A percentile compares a stretch with the other conserved stretches of the same genome.
Conservation (phyloP, 2,888 invertebrate species). For the Galerucella calmariensis region DNA sequence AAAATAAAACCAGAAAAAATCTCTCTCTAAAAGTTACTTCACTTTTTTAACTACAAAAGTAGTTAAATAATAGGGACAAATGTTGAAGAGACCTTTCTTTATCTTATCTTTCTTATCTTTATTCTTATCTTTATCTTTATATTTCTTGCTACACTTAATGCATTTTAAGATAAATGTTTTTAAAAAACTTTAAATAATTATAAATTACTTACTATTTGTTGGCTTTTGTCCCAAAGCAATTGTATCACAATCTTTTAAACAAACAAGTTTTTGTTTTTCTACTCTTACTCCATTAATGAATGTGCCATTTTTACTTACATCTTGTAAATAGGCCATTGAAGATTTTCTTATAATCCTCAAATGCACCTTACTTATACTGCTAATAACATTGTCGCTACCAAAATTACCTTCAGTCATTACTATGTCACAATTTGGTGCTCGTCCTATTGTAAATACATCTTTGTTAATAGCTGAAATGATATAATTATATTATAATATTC, state of each 20-base stretch:
- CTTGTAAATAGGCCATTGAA: constrained; percentile 67
- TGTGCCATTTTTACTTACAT: constrained; percentile 86
- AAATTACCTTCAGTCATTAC: constrained; percentile 58
- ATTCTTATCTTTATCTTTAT: too few relatives aligned
- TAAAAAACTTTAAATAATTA: background rate
- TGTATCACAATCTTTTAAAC: constrained; percentile 34
- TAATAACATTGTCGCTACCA: constrained; percentile 62
- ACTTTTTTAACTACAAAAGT: too few relatives aligned
- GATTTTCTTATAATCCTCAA: constrained; percentile 69
- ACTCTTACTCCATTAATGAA: constrained; percentile 80
- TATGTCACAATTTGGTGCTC: constrained; percentile 44
- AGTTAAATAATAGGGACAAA: too few relatives aligned
- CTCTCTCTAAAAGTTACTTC: too few relatives aligned
- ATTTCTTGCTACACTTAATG: too few relatives aligned
- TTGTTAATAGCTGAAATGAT: constrained; percentile 36
- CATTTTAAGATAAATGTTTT: too few relatives aligned
- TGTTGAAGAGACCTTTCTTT: too few relatives aligned
- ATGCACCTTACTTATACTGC: constrained; percentile 74
- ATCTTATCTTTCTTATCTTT: too few relatives aligned
- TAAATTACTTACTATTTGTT: constrained; percentile 32
- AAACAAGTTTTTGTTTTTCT: constrained; percentile 72
- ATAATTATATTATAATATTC: background rate
- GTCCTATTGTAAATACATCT: constrained; percentile 42
- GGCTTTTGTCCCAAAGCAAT: constrained; percentile 37
- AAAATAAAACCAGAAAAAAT: too few relatives aligned